Percentiles rank a stretch among this genome's conserved stretches.
Evolutionary conservation across 2,888 invertebrate species (phyloP).

Genomic region (Acronicta alni): DNA sequence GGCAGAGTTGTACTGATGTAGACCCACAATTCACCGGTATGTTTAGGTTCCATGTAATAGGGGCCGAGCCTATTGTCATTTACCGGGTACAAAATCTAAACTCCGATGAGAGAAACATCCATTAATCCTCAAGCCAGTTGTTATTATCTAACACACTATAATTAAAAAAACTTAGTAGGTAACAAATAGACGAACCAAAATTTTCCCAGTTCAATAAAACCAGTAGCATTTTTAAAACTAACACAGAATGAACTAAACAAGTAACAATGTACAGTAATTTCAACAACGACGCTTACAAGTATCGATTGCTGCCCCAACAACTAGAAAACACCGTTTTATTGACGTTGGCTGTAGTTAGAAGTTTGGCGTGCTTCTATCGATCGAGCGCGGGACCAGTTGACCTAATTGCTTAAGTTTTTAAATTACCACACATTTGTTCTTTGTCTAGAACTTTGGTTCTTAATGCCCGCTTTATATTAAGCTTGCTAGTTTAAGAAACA

Average conservation of each 20-base stretch:
- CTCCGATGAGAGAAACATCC: no score
- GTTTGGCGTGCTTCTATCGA: slow-evolving; percentile 66
- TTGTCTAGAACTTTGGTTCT: slow-evolving; percentile 51
- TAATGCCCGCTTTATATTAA: slow-evolving; percentile 39
- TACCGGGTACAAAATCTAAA: no score
- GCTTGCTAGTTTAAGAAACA: slow-evolving; percentile 32
- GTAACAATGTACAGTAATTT: slow-evolving; percentile 25
- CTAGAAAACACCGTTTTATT: slow-evolving; percentile 75
- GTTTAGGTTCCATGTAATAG: no score
- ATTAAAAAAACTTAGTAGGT: no score
- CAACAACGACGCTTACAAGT: slow-evolving; percentile 61
- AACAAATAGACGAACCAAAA: neutral
- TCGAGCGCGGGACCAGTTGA: slow-evolving; percentile 80
- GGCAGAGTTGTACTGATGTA: no score
- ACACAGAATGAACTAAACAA: slow-evolving; percentile 30
- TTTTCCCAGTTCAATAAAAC: neutral
- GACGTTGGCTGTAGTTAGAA: slow-evolving; percentile 73
- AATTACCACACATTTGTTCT: slow-evolving; percentile 67
- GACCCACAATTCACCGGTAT: no score
- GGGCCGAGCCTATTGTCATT: no score
- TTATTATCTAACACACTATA: no score
- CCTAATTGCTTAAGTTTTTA: slow-evolving; percentile 84
- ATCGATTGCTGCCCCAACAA: slow-evolving; percentile 74
- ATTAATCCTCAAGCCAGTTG: no score
- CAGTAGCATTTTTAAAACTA: slow-evolving; percentile 11